These are phyloP conservation scores for Rhineura floridana DNA, from an alignment of 2,113 vertebrate genomes.

Conservation along the genomic window DNA sequence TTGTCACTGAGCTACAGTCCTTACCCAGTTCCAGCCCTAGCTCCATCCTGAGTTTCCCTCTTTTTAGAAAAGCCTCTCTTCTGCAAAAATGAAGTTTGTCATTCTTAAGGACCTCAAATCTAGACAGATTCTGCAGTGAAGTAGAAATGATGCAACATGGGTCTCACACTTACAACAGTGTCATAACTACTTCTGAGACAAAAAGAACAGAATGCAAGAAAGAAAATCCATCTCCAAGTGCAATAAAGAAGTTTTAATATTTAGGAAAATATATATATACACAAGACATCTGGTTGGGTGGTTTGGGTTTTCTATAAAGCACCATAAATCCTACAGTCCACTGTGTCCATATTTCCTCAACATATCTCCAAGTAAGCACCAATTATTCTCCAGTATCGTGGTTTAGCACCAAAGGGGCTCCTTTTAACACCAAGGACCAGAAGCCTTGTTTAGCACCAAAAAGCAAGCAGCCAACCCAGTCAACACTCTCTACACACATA, in stretches of 20 bases:
- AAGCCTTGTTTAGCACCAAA: slow-evolving; percentile 31
- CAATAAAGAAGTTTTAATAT: slow-evolving; percentile 73
- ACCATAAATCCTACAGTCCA: slow-evolving; percentile 69
- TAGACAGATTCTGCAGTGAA: not conserved
- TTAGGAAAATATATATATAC: slow-evolving; percentile 19
- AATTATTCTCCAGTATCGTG: slow-evolving; percentile 51
- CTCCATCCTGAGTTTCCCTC: not conserved
- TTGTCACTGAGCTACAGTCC: no score
- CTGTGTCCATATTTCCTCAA: slow-evolving; percentile 41
- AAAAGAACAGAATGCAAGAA: not conserved
- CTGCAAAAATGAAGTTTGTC: not conserved
- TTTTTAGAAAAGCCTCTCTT: not conserved
- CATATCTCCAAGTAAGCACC: slow-evolving; percentile 53
- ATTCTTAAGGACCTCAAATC: not conserved
- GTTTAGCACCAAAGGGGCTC: slow-evolving; percentile 66
- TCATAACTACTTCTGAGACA: not conserved
- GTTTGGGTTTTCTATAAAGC: slow-evolving; percentile 61
- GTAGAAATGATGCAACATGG: not conserved
- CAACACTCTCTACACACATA: slow-evolving; percentile 2
- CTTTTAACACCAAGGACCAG: slow-evolving; percentile 66
- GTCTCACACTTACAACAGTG: not conserved
- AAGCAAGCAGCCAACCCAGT: slow-evolving; percentile 24
- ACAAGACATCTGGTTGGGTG: slow-evolving; percentile 57
- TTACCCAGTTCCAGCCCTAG: not conserved
- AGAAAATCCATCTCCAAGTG: slow-evolving; percentile 44